phyloP scores from a whole-genome alignment of 2,113 vertebrate genomes.

The Blennius ocellaris region DNA sequence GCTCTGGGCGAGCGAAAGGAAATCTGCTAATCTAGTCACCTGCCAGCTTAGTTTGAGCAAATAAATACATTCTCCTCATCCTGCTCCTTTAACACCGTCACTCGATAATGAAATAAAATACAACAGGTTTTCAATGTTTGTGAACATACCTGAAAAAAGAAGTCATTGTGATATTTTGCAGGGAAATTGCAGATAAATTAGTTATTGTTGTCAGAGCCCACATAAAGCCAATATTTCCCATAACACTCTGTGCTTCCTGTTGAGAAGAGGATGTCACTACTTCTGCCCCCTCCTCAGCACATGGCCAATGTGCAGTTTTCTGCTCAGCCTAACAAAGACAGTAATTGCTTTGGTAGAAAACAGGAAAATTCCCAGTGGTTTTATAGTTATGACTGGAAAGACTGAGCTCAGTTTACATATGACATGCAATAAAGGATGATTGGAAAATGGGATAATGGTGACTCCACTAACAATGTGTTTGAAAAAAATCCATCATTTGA shows the following conservation, averaged over 20 bases:
- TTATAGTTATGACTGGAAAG: background rate
- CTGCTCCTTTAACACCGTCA: background rate
- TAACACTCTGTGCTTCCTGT: constrained; percentile 47
- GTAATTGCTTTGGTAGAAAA: background rate
- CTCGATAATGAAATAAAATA: background rate
- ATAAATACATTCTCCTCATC: constrained; percentile 28
- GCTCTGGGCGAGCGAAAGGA: constrained; percentile 28
- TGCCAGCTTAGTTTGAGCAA: constrained; percentile 21
- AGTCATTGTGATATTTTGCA: no score
- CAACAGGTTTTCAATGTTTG: background rate
- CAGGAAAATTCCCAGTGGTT: background rate
- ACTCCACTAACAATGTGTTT: no score
- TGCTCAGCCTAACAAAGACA: background rate
- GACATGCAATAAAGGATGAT: background rate
- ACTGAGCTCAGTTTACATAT: background rate
- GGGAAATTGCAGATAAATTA: background rate
- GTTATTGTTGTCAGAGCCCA: background rate
- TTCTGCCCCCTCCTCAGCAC: background rate
- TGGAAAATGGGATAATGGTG: background rate
- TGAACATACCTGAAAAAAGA: background rate
- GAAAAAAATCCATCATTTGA: background rate
- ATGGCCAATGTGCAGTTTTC: constrained; percentile 22
- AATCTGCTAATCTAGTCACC: constrained; percentile 57
- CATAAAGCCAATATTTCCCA: constrained; percentile 41
- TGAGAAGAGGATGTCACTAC: constrained; percentile 52